Evolutionary conservation across 2,113 vertebrate species (phyloP).

Genomic region (Salvelinus fontinalis): DNA sequence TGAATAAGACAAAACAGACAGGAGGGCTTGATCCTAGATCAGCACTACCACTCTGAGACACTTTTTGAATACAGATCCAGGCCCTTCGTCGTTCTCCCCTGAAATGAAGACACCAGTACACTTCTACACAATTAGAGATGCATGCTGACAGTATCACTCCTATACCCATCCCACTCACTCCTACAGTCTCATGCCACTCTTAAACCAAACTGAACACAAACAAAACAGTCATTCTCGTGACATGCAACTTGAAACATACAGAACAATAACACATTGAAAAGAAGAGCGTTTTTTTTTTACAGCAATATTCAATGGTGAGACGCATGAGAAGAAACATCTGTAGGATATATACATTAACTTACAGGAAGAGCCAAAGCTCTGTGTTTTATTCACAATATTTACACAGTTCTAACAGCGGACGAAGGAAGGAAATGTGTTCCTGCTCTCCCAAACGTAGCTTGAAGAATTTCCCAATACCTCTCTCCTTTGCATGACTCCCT

Average conservation of each 20-base stretch:
- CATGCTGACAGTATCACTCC: conserved; percentile 61
- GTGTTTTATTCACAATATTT: conserved; percentile 69
- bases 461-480: neutral
- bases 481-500: neutral
- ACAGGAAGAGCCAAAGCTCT: conserved; percentile 59
- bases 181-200: conserved; percentile 21
- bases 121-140: conserved; percentile 54
- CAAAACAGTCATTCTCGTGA: conserved; percentile 48
- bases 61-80: neutral
- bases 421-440: conserved; percentile 11
- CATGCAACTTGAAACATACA: conserved; percentile 69
- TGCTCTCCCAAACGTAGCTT: conserved; percentile 17
- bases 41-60: no score
- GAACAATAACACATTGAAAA: conserved; percentile 45
- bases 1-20: no score
- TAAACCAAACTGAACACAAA: conserved; percentile 21
- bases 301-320: conserved; percentile 56
- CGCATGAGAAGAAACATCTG: conserved; percentile 60
- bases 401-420: conserved; percentile 42
- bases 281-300: conserved; percentile 39
- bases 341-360: conserved; percentile 66
- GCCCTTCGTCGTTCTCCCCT: conserved; percentile 12
- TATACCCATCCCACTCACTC: neutral
- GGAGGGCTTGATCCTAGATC: no score
- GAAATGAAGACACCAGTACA: conserved; percentile 43